Conservation (phyloP, 2,113 vertebrate species). For the Pseudolaguvia tuberculata region DNA sequence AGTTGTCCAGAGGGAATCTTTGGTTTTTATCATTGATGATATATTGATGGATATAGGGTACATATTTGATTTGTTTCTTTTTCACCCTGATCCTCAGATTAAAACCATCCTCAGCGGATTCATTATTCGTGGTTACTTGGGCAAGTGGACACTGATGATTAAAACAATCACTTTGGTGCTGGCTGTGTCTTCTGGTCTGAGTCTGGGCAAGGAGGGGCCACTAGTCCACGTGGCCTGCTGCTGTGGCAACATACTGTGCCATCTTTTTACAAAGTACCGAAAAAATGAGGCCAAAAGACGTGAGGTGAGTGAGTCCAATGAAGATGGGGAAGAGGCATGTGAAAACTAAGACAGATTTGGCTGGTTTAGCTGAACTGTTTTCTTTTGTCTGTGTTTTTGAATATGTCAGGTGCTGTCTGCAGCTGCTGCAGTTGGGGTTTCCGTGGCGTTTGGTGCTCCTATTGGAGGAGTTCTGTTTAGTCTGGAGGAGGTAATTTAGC, state of each 20-base stretch:
- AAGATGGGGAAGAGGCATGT: not conserved
- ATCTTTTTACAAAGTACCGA: constrained; percentile 82
- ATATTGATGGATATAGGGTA: too few relatives aligned
- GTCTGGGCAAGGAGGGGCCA: constrained; percentile 83
- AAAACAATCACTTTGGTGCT: constrained; percentile 83
- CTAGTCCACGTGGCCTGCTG: constrained; percentile 84
- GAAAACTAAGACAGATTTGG: not conserved
- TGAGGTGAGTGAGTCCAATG: constrained; percentile 64
- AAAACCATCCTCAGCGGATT: constrained; percentile 88
- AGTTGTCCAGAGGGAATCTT: not conserved
- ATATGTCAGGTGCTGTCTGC: constrained; percentile 75
- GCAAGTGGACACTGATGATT: constrained; percentile 84
- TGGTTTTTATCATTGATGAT: not conserved
- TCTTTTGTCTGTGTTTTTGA: not conserved
- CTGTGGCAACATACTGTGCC: constrained; percentile 82
- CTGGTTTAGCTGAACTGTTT: not conserved
- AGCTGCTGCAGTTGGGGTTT: constrained; percentile 81
- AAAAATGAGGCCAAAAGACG: constrained; percentile 84
- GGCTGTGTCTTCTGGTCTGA: constrained; percentile 82
- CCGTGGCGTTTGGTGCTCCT: constrained; percentile 82
- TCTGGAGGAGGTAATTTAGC: constrained; percentile 78
- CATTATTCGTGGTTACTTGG: constrained; percentile 85
- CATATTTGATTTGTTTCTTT: not conserved
- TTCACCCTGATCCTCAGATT: constrained; percentile 62
- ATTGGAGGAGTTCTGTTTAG: constrained; percentile 87